These are phyloP conservation scores for Dryas iulia DNA, from an alignment of 1,140 invertebrate genomes.

Conservation along the genomic window DNA sequence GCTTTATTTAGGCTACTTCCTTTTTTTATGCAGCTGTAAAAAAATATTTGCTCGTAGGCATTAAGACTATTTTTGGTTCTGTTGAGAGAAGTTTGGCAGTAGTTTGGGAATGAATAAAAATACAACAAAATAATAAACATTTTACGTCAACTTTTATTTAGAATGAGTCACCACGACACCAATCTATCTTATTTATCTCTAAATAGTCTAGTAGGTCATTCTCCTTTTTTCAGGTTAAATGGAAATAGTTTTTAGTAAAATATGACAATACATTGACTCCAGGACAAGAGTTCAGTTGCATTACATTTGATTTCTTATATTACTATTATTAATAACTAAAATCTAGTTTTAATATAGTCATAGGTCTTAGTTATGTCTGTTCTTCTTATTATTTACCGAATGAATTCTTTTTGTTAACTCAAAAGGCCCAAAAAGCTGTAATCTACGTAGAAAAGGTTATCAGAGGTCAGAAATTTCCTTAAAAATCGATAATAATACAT, in stretches of 20 bases:
- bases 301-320: background rate
- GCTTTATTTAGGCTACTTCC: constrained; percentile 73
- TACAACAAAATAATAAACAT: constrained; percentile 15
- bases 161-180: constrained; percentile 2
- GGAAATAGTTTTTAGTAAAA: background rate
- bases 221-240: constrained; percentile 23
- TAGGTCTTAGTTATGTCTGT: too few relatives aligned
- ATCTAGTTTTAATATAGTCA: too few relatives aligned
- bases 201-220: constrained; percentile 26
- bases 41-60: background rate
- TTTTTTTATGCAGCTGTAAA: constrained; percentile 42
- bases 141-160: constrained; percentile 4
- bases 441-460: background rate
- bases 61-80: constrained; percentile 3
- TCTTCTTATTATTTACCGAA: too few relatives aligned
- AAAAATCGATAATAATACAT: background rate
- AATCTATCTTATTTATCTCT: constrained; percentile 1
- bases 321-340: too few relatives aligned
- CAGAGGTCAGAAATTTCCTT: background rate
- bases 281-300: background rate
- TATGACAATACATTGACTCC: background rate
- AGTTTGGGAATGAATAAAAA: constrained; percentile 13
- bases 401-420: background rate
- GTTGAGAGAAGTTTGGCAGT: constrained; percentile 13
- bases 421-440: background rate